Evolutionary conservation across 2,888 invertebrate species (phyloP), one percentile per base, ranked within the genome.

Genomic region (Drosophila buzzatii): DNA sequence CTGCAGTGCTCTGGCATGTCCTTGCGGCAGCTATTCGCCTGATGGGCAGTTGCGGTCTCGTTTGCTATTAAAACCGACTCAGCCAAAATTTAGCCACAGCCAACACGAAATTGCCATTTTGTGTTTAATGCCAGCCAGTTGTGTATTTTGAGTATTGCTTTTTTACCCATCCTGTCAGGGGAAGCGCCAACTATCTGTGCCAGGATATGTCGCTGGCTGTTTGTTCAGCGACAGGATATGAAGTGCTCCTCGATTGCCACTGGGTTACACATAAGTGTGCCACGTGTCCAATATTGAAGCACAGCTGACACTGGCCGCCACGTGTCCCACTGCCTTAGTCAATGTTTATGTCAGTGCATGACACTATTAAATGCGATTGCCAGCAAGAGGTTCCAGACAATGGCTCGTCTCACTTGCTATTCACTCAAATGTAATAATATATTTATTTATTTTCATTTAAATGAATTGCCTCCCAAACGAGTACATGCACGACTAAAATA

Each of bases 61-160:
- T 71, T 76, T 73, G 68, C 73, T 80, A 73, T 78, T 78, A 71
- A 67, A 82, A 79, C 68, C 61, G 60, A 67, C 72, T 73, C 62
- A 70, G 69, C 72, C 70, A 69, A 71, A 70, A 76, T 66, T 58
- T 73, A 60, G 52, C 59, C 73, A 68, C 62, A 56, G 70, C 65
- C 60, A 60, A 75, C 78, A 74, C 74, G 68, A 84, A 82, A 89
- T 82, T 89, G 88, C 75, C 85, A 89, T 87, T 87, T 87, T 79
- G 87, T 71, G 85, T 71, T 89, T 89, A 83, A 83, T 83, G 85
- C 80, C 85, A 83, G 86, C 66, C 65, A 60, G 65, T 52, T 53
- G 52, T 73, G 84, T 70, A 73, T 73, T 83, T 80, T 59, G 67
- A 70, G 69, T 57, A 53, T 66, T 63, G 56, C 35, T 58, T 57